Percentiles rank a stretch among this genome's conserved stretches.
phyloP scores from a whole-genome alignment of 2,888 invertebrate genomes.

The Oxycera nigricornis region DNA sequence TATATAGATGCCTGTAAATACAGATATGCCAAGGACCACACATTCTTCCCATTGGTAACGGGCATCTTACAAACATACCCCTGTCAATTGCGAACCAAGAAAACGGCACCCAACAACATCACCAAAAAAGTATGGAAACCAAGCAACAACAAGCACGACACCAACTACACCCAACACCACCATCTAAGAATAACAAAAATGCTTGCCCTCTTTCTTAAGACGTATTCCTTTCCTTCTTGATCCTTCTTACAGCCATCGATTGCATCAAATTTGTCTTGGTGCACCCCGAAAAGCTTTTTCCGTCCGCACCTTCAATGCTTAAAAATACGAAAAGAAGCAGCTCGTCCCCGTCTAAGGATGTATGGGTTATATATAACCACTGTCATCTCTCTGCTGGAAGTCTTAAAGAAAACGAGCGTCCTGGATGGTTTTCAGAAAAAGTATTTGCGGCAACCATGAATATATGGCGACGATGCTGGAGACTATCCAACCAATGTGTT shows the following conservation, averaged over 20 bases:
- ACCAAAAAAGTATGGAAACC: conserved; percentile 5
- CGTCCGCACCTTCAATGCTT: background rate
- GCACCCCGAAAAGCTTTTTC: conserved; percentile 4
- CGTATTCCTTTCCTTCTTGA: conserved; percentile 19
- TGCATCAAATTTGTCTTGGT: background rate
- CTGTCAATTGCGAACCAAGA: conserved; percentile 36
- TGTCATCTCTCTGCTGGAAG: conserved; percentile 25
- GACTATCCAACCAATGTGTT: conserved; percentile 53
- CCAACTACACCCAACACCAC: conserved; percentile 26
- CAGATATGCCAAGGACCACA: conserved; percentile 3
- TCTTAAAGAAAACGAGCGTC: conserved; percentile 27
- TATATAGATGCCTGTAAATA: background rate
- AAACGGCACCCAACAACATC: conserved; percentile 16
- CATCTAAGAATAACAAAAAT: conserved; percentile 22
- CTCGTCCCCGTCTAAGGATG: conserved; percentile 20
- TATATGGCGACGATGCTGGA: conserved; percentile 43
- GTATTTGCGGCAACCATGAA: conserved; percentile 38
- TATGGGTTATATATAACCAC: conserved; percentile 37
- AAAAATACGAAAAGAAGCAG: conserved; percentile 23
- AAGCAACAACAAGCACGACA: conserved; percentile 26
- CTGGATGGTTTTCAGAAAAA: conserved; percentile 30
- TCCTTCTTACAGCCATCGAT: conserved; percentile 9
- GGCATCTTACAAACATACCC: conserved; percentile 35
- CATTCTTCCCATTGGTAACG: background rate
- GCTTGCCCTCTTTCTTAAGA: conserved; percentile 27